Evolutionary conservation across 2,888 invertebrate genomes (phyloP), one percentile per base, ranked within the genome.

Genomic region (Gonocerus acuteangulatus): DNA sequence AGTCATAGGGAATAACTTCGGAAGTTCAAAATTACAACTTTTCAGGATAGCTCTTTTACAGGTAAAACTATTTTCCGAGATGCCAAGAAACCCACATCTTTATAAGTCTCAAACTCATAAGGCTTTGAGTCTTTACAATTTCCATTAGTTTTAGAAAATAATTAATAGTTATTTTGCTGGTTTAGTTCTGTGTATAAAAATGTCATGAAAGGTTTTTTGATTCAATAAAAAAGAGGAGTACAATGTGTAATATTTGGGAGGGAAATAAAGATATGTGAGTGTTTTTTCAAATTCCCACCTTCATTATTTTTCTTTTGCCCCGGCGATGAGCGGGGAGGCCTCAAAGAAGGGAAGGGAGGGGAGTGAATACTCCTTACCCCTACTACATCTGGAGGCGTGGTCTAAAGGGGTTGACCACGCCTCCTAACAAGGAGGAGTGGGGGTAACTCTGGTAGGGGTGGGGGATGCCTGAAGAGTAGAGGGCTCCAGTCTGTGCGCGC

Each of bases 331-430:
- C 27, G 42, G 56, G 16, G 27, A 45, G 45, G 45, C 39, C 21
- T 22, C 44, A 15, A 11, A 7, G 15, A 23, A 22, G 45, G 45
- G 56, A 22, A 9, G 56, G 22, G 44, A 23, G 23, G 21, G 11
- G 39, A 27, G 18, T 21, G 21, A 27, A 32, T n/a, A 16, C 15
- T 1, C 13, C 22, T 32, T 22, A 27, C 7, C 39, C 4, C 39
- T n/a, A 6, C 39, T n/a, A 47, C 21, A 32, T 69, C 65, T 67
- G 71, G 71, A 39, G 74, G 74, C 78, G 78, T 74, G 74, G 73
- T 73, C 72, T 66, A n/a, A n/a, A n/a, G 58, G 69, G 70, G 4
- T 39, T 70, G 74, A 74, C 74, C 74, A 75, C 72, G 74, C 74
- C 65, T 32, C 21, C 61, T 22, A n/a, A 18, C 15, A 27, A 27